Base-by-base conservation (phyloP, 2,797 vertebrate genomes). In the Antennarius maculatus region DNA sequence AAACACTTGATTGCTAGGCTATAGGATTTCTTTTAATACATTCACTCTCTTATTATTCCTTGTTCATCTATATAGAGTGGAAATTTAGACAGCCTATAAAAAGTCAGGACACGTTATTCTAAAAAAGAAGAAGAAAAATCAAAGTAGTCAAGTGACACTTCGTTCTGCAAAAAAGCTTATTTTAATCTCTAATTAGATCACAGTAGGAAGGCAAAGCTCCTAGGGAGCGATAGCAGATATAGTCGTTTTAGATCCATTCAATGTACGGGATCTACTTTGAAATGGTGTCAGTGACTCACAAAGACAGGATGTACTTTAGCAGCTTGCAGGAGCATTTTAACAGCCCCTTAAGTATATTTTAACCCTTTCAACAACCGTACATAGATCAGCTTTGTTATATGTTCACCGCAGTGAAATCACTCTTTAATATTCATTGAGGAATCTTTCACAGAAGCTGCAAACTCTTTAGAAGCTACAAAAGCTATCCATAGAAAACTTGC, bases 131-230 rank as follows among this genome's bases (percentile, higher is more conserved):
- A 41, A 47, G 6, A 50, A 45, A 7, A 29, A 49, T 66, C 48
- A 45, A 74, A 72, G 54, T 50, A 29, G 69, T 71, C 59, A 84
- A 74, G 49, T 77, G 69, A 67, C 74, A 76, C 67, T 39, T 69
- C 68, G 69, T 76, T 81, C 50, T 34, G 50, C 46, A 56, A 54
- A 77, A 69, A 84, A 60, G 45, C 16, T 2, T 69, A 72, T 84
- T 86, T 71, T 67, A 72, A 86, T 78, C 71, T 81, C 65, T 85
- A 86, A 90, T 90, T 89, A 79, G 82, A 89, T 82, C 81, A 82
- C 51, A 54, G 48, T 63, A 79, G 76, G 71, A 74, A 74, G 69
- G 65, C 50, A 59, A 51, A 62, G 84, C 82, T 83, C 80, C 48
- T 47, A 66, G 76, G 77, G 54, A 78, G 76, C 61, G 60, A 53